phyloP scores from a whole-genome alignment of 2,797 vertebrate species.

The Dallia pectoralis region DNA sequence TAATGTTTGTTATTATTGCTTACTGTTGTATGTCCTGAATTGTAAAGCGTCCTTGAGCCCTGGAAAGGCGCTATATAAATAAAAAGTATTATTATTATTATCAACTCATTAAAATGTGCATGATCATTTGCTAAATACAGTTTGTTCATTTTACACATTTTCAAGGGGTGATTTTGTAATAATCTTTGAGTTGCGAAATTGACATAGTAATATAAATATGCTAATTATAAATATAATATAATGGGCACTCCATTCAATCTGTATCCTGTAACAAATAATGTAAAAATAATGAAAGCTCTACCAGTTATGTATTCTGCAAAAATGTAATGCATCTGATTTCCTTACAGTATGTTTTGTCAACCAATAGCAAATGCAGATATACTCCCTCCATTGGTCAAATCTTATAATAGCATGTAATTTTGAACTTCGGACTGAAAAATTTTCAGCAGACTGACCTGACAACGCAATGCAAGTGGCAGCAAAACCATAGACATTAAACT shows the following conservation, averaged over 20 bases:
- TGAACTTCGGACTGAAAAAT: constrained; percentile 54
- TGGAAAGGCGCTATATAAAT: too few species aligned
- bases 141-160: background rate
- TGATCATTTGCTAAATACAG: too few species aligned
- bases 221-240: background rate
- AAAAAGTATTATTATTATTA: background rate
- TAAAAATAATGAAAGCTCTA: background rate
- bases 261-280: background rate
- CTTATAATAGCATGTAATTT: constrained; percentile 60
- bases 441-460: constrained; percentile 46
- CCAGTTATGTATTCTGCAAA: background rate
- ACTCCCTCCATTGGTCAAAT: constrained; percentile 52
- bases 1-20: too few species aligned
- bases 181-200: background rate
- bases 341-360: constrained; percentile 37
- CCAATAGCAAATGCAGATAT: constrained; percentile 46
- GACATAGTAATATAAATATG: background rate
- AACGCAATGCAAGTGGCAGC: constrained; percentile 42
- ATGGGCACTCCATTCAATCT: background rate
- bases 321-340: constrained; percentile 26
- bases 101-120: background rate
- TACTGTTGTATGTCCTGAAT: too few species aligned
- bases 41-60: too few species aligned
- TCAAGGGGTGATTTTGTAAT: background rate
- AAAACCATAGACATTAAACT: constrained; percentile 25